Conservation (phyloP, 2,888 invertebrate genomes). For the Malthinus seriepunctatus region DNA sequence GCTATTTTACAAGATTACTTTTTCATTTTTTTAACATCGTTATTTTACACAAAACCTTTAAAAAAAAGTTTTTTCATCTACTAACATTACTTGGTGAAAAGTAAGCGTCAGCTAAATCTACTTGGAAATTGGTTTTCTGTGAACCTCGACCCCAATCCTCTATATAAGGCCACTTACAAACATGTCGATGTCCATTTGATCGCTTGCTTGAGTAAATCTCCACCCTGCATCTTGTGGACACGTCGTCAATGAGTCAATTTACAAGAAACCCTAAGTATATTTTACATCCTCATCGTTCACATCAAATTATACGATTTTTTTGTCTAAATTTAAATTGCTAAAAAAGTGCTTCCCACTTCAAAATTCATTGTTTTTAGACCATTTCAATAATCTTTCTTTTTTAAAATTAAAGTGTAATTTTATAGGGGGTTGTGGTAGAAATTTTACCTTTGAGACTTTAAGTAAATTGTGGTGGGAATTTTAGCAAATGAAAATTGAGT, state of each 20-base stretch:
- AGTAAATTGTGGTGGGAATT: neutral
- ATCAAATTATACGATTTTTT: neutral
- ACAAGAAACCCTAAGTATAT: constrained; percentile 19
- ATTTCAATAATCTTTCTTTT: too few species aligned
- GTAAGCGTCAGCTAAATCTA: constrained; percentile 7
- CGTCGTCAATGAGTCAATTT: constrained; percentile 24
- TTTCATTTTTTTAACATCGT: neutral
- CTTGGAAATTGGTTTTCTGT: constrained; percentile 6
- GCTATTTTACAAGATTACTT: neutral
- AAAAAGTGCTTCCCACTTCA: neutral
- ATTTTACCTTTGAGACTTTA: neutral
- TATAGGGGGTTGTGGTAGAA: neutral
- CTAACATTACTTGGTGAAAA: constrained; percentile 1
- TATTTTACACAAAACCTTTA: neutral
- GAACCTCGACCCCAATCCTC: constrained; percentile 13
- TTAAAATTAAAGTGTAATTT: too few species aligned
- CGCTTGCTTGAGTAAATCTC: constrained; percentile 19
- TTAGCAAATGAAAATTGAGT: neutral
- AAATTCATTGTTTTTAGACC: too few species aligned
- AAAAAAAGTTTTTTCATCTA: neutral
- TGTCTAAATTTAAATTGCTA: constrained; percentile 23
- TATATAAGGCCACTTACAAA: constrained; percentile 20
- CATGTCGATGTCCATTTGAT: constrained; percentile 25
- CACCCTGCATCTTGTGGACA: constrained; percentile 14
- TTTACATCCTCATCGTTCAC: constrained; percentile 24